Conservation (phyloP, 1,140 invertebrate species). For the Polypedilum vanderplanki region DNA sequence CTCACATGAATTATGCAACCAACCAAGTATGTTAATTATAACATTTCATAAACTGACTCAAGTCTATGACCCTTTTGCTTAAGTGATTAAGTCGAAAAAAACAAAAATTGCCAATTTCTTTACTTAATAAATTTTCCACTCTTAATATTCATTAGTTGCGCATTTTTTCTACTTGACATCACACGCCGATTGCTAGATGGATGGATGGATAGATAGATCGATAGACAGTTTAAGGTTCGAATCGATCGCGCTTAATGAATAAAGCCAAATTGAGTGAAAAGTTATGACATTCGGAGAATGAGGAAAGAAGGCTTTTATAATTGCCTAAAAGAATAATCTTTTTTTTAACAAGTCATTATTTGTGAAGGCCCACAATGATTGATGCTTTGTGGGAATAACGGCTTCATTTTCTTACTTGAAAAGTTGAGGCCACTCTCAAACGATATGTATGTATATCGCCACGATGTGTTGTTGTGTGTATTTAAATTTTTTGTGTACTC, state of each 20-base stretch:
- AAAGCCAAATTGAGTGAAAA: constrained; percentile 13
- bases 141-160: neutral
- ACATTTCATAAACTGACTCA: no score
- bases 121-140: neutral
- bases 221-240: constrained; percentile 17
- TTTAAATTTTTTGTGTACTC: neutral
- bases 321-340: constrained; percentile 18
- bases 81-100: no score
- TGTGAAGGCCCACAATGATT: neutral
- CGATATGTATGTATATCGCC: neutral
- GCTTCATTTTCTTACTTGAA: constrained; percentile 10
- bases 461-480: neutral
- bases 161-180: constrained; percentile 1
- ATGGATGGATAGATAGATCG: constrained; percentile 5
- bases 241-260: constrained; percentile 17
- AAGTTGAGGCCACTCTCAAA: neutral
- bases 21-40: no score
- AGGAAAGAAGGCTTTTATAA: constrained; percentile 18
- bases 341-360: constrained; percentile 14
- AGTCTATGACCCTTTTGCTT: no score
- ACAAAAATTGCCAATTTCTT: neutral
- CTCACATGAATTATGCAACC: no score
- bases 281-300: constrained; percentile 17
- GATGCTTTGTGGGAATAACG: constrained; percentile 16
- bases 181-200: neutral